Evolutionary conservation across 2,888 invertebrate genomes (phyloP).

Genomic region (Sepioteuthis lessoniana): DNA sequence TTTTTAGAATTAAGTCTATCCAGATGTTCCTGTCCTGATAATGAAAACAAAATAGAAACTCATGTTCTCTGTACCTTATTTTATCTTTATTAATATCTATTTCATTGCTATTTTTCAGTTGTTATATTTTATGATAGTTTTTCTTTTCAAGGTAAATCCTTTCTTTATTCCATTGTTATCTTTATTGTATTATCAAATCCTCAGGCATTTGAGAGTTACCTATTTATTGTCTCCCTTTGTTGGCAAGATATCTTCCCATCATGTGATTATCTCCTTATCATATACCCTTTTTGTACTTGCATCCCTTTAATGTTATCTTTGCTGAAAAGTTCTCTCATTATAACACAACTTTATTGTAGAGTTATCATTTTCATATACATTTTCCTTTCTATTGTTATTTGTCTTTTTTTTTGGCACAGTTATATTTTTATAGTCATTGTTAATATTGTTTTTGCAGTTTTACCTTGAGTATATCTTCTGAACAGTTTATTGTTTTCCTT

Average conservation of each 20-base stretch:
- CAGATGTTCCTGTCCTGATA: not conserved
- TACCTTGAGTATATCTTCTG: slow-evolving; percentile 7
- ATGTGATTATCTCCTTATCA: slow-evolving; percentile 13
- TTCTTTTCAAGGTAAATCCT: not conserved
- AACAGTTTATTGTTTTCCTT: not conserved
- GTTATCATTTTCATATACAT: not conserved
- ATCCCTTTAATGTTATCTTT: slow-evolving; percentile 33
- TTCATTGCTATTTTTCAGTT: not conserved
- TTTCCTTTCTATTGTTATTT: not conserved
- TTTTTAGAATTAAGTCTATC: not conserved
- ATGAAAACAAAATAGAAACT: not conserved
- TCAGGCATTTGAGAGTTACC: not conserved
- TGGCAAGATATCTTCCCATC: not conserved
- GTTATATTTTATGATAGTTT: not conserved
- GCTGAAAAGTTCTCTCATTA: not conserved
- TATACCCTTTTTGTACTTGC: not conserved
- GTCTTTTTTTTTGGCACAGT: not conserved
- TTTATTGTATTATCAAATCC: not conserved
- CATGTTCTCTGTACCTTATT: not conserved
- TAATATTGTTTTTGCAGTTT: not conserved
- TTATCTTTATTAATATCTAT: not conserved
- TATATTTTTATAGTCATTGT: not conserved
- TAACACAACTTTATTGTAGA: not conserved
- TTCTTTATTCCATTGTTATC: not conserved
- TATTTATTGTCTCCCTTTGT: not conserved